Base-by-base conservation (phyloP, 2,113 vertebrate genomes). In the Rallus limicola region DNA sequence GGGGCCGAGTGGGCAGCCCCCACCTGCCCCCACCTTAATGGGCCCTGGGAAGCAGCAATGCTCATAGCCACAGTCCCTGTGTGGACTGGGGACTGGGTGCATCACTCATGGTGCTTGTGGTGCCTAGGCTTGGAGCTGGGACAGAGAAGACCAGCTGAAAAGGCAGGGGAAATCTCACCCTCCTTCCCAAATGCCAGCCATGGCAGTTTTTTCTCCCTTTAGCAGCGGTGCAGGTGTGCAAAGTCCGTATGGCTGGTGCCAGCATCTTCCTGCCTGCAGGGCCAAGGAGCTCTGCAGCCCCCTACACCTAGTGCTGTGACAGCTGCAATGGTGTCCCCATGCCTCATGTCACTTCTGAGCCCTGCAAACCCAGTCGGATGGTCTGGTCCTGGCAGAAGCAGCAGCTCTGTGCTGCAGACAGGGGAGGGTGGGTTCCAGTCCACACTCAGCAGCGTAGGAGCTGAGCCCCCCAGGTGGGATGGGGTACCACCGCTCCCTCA, bases 391-490 rank as follows among this genome's bases (percentile, higher is more conserved):
- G 2, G 58, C 21, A 59, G 36, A 67, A 70, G 38, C 7, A 1
- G 31, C 3, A 0, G 2, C 5, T 60, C 10, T 0, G 44, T 25
- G 59, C n/a, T 34, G 59, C 31, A 50, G 53, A 25, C 1, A 23
- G 1, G 13, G 52, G 20, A 23, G 19, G 10, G 16, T 19, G 11
- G 7, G 24, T 85, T 50, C 23, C 3, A 1, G 24, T 84, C 17
- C 64, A 19, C 12, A 42, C 10, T 3, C 0, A 0, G 60, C 67
- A 75, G 31, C 1, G 6, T 0, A 0, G 59, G 28, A 85, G n/a
- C 36, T 70, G 38, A 80, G 67, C 55, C 38, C 38, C 15, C 10
- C 1, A 0, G 14, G 25, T 28, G 29, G 21, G 11, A 44, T 81
- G 34, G 9, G 40, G 53, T 33, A 40, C 6, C 10, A 5, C 42